Conservation (phyloP, 2,797 vertebrate species). For the Huso huso region DNA sequence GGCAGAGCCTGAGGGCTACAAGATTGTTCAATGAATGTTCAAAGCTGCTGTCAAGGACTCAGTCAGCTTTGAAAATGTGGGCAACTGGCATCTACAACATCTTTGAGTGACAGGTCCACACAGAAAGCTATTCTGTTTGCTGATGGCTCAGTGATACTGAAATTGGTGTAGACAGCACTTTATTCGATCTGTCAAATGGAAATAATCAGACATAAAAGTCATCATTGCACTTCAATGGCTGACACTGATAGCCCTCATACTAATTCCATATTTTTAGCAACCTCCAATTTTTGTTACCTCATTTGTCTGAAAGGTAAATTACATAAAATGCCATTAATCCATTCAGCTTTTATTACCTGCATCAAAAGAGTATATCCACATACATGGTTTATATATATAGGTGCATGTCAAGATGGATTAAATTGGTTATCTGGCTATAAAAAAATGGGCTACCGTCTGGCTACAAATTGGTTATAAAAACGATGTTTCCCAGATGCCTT, state of each 20-base stretch:
- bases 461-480: too few relatives aligned
- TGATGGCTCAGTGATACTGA: conserved; percentile 31
- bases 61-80: background rate
- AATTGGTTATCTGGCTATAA: too few relatives aligned
- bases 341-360: conserved; percentile 1
- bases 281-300: too few relatives aligned
- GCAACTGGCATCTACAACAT: conserved; percentile 21
- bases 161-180: conserved; percentile 50
- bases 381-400: background rate
- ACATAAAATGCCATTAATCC: conserved; percentile 12
- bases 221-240: background rate
- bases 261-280: background rate
- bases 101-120: conserved; percentile 44
- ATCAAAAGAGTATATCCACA: conserved; percentile 6
- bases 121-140: conserved; percentile 28
- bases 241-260: background rate
- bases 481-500: too few relatives aligned
- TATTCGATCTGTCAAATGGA: conserved; percentile 40
- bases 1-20: background rate
- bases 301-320: conserved; percentile 22
- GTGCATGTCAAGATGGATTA: too few relatives aligned
- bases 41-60: background rate
- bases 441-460: too few relatives aligned
- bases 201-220: conserved; percentile 35
- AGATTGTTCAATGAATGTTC: background rate